Percentiles rank a stretch among this genome's conserved stretches.
phyloP scores from a whole-genome alignment of 2,113 vertebrate species.

The Scatophagus argus region DNA sequence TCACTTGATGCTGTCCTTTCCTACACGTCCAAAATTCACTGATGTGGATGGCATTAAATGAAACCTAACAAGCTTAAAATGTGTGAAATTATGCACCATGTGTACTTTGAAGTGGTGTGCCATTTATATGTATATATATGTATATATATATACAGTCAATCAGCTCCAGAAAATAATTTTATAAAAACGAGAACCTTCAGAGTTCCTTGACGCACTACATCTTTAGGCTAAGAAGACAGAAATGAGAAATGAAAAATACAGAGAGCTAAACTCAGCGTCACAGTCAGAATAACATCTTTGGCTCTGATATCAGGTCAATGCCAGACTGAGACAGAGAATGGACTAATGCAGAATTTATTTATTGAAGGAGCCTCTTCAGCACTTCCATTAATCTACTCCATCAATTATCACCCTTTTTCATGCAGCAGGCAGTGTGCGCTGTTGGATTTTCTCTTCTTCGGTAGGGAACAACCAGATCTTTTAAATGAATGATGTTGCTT shows the following conservation, averaged over 20 bases:
- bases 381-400: conserved; percentile 47
- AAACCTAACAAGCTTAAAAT: too few relatives aligned
- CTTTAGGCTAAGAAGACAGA: neutral
- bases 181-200: neutral
- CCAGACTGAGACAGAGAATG: conserved; percentile 18
- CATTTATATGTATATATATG: too few relatives aligned
- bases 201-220: conserved; percentile 11
- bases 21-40: too few relatives aligned
- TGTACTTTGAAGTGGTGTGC: too few relatives aligned
- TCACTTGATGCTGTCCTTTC: too few relatives aligned
- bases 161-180: neutral
- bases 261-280: conserved; percentile 12
- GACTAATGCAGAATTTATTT: conserved; percentile 52
- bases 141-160: too few relatives aligned
- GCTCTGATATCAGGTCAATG: conserved; percentile 29
- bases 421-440: neutral
- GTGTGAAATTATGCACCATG: too few relatives aligned
- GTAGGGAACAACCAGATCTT: neutral
- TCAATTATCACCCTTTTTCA: conserved; percentile 36
- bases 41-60: too few relatives aligned
- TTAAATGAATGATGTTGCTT: neutral
- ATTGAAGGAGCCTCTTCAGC: conserved; percentile 46
- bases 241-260: neutral
- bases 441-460: too few relatives aligned
- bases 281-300: conserved; percentile 7